Evolutionary conservation across 2,797 vertebrate genomes (phyloP).

Genomic region (Acrossocheilus fasciatus): DNA sequence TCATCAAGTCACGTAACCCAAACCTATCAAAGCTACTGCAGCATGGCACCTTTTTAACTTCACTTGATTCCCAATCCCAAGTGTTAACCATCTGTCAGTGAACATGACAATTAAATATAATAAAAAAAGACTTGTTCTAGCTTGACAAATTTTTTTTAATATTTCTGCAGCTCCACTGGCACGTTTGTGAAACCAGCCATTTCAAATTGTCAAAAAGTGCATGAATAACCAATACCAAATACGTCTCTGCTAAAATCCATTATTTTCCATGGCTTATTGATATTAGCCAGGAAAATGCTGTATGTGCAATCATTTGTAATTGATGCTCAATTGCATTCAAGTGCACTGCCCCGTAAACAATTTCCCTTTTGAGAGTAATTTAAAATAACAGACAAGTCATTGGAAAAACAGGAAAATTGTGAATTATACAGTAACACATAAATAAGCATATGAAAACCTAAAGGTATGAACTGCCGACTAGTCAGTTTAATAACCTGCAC

Average conservation of each 20-base stretch:
- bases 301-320: conserved; percentile 20
- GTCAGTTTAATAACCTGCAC: not conserved
- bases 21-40: conserved; percentile 16
- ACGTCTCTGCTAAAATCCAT: not conserved
- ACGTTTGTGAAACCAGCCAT: not conserved
- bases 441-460: not conserved
- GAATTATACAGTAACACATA: not conserved
- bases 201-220: conserved; percentile 3
- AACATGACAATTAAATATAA: conserved; percentile 19
- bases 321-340: conserved; percentile 19
- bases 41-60: conserved; percentile 13
- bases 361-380: conserved; percentile 1
- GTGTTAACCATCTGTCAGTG: conserved; percentile 13
- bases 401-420: not conserved
- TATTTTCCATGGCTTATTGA: conserved; percentile 3
- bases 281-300: conserved; percentile 1
- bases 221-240: conserved; percentile 4
- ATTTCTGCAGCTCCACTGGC: conserved; percentile 1
- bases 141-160: not conserved
- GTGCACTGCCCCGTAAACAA: not conserved
- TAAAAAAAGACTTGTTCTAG: not conserved
- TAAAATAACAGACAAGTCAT: not conserved
- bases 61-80: conserved; percentile 9
- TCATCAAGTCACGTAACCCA: not conserved
- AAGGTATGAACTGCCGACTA: not conserved